Evolutionary conservation across 2,888 invertebrate species (phyloP), one percentile per base, ranked within the genome.

Genomic region (Ischnura elegans): DNA sequence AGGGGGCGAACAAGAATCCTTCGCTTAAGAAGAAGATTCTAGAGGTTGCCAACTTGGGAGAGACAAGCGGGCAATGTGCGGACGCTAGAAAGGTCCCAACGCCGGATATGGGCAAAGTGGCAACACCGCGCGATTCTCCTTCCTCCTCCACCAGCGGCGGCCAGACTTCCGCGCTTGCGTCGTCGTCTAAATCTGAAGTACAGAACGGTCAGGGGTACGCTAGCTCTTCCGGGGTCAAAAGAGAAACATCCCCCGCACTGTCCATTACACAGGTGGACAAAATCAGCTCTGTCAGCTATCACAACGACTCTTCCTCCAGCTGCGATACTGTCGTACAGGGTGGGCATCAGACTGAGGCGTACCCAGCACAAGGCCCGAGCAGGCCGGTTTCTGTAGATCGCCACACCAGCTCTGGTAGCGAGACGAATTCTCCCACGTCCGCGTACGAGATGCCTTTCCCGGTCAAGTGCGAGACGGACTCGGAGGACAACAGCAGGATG

Each of bases 31-130:
- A 51, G 29, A 87, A 51, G 36, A 21, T 87, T 0, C 29, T 87
- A 36, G 87, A 51, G 51, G 51, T 51, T 25, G 87, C 51, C 3
- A 94, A 96, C 96, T 95, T 97, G 97, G 97, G 97, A 97, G 97
- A 97, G 97, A n/a, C n/a, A n/a, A 97, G 97, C 97, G 96, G 96
- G 97, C 97, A n/a, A n/a, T n/a, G n/a, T n/a, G n/a, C n/a, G n/a
- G n/a, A n/a, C n/a, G n/a, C n/a, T n/a, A n/a, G n/a, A n/a, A n/a
- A n/a, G n/a, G n/a, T 96, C 94, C 94, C 94, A 95, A 94, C 95
- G 95, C 95, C 95, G 95, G 94, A 95, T 2, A 13, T 13, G 8
- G 51, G 51, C 51, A 43, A n/a, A 43, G 4, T 43, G 45, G 86
- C 45, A n/a, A 51, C 51, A 0, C 36, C 47, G 29, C 66, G 66